These are phyloP conservation scores for Platyura marginata DNA, from an alignment of 1,140 invertebrate species.

Conservation along the genomic window DNA sequence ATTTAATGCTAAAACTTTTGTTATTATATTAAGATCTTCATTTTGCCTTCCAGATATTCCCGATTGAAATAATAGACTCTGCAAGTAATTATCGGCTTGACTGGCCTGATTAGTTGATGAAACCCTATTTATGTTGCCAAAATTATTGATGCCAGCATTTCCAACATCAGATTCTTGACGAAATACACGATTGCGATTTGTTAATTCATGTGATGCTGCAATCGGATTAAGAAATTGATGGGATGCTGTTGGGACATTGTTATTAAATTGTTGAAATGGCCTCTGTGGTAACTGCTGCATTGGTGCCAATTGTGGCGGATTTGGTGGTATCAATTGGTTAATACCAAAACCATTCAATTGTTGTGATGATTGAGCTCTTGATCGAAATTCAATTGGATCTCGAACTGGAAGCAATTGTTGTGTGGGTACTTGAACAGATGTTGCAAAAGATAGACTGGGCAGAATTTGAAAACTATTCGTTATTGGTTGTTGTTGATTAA, in stretches of 20 bases:
- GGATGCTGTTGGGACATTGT: neutral
- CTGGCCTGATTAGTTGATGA: slow-evolving; percentile 13
- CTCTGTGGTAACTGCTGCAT: slow-evolving; percentile 2
- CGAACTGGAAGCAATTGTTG: slow-evolving; percentile 1
- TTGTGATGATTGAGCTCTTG: neutral
- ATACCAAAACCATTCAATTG: no score
- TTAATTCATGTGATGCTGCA: slow-evolving; percentile 12
- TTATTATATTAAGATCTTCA: slow-evolving; percentile 60
- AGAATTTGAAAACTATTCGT: neutral
- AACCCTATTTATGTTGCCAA: no score
- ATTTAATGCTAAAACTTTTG: slow-evolving; percentile 56
- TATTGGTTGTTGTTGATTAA: slow-evolving; percentile 24
- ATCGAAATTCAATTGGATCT: neutral
- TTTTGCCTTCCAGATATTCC: slow-evolving; percentile 35
- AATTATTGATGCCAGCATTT: slow-evolving; percentile 19
- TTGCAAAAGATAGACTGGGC: neutral
- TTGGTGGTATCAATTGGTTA: no score
- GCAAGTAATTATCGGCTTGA: slow-evolving; percentile 37
- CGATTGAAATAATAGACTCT: slow-evolving; percentile 40
- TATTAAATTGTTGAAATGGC: slow-evolving; percentile 11
- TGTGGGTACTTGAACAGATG: neutral
- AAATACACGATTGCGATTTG: slow-evolving; percentile 19
- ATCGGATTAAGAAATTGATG: slow-evolving; percentile 2
- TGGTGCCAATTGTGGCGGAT: slow-evolving; percentile 17
- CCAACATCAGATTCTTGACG: slow-evolving; percentile 26